phyloP scores from a whole-genome alignment of 2,888 invertebrate genomes.

The Oconnorella tubifera region DNA sequence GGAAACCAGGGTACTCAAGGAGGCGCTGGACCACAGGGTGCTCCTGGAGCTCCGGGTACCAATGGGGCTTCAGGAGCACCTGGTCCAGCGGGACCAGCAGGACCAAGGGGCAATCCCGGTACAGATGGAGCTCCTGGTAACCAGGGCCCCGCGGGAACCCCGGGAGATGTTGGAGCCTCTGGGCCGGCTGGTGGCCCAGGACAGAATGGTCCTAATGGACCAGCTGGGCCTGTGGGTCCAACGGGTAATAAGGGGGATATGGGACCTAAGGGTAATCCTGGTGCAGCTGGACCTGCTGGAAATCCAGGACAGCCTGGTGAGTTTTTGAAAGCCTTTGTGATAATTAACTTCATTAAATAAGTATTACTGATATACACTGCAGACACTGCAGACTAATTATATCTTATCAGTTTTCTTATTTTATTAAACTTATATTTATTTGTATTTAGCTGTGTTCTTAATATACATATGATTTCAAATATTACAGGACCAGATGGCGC shows the following conservation, averaged over 20 bases:
- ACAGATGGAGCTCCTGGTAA: slow-evolving; percentile 16
- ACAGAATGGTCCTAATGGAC: slow-evolving; percentile 21
- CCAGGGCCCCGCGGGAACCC: slow-evolving; percentile 9
- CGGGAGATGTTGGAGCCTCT: slow-evolving; percentile 19
- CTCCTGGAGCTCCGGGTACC: slow-evolving; percentile 22
- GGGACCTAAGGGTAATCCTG: slow-evolving; percentile 15
- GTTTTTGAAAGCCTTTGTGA: slow-evolving; percentile 14
- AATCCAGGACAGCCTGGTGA: slow-evolving; percentile 24
- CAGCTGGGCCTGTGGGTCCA: slow-evolving; percentile 26
- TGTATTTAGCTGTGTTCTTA: too few relatives aligned
- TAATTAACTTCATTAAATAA: too few relatives aligned
- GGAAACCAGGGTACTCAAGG: slow-evolving; percentile 21
- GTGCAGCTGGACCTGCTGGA: slow-evolving; percentile 24
- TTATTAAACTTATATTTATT: background rate
- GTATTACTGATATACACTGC: too few relatives aligned
- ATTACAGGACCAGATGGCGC: slow-evolving; percentile 24
- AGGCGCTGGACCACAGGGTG: slow-evolving; percentile 23
- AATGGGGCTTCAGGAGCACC: slow-evolving; percentile 19
- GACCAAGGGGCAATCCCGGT: slow-evolving; percentile 24
- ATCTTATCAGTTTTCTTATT: background rate
- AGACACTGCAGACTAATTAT: too few relatives aligned
- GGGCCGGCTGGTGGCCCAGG: slow-evolving; percentile 21
- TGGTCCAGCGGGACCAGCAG: slow-evolving; percentile 22
- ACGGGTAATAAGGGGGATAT: slow-evolving; percentile 23
- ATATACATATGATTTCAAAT: too few relatives aligned